A percentile compares a stretch with the other conserved stretches of the same genome.
These are phyloP conservation scores for Artibeus jamaicensis DNA, from an alignment of 2,797 vertebrate genomes.

Conservation along the genomic window DNA sequence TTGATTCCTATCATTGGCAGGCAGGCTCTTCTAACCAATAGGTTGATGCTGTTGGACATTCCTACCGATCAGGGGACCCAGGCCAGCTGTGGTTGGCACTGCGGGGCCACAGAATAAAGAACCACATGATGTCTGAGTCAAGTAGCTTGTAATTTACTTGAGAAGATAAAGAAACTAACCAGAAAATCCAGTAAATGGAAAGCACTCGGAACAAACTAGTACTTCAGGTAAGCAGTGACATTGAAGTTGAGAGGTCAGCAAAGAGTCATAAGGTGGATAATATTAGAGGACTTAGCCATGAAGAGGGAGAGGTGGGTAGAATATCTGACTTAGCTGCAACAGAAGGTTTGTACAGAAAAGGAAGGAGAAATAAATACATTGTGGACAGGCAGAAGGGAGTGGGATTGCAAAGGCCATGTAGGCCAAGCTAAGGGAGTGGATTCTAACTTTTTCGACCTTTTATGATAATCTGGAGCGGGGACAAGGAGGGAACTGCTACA, in stretches of 20 bases:
- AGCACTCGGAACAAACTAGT: neutral
- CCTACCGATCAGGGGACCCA: neutral
- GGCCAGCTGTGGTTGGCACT: neutral
- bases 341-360: neutral
- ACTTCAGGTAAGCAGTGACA: constrained; percentile 41
- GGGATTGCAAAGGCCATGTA: neutral
- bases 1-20: neutral
- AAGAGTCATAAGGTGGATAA: neutral
- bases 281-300: neutral
- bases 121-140: neutral
- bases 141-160: constrained; percentile 50
- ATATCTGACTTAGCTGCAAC: neutral
- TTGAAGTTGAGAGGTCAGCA: neutral
- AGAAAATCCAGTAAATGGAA: constrained; percentile 47
- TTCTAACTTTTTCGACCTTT: constrained; percentile 26
- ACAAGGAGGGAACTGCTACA: neutral
- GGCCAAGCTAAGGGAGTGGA: neutral
- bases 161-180: constrained; percentile 59
- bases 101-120: neutral
- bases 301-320: neutral
- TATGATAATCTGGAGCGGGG: constrained; percentile 6
- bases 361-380: neutral
- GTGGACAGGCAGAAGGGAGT: neutral
- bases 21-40: neutral
- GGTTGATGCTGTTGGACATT: neutral